Evolutionary conservation across 2,797 vertebrate genomes (phyloP), one percentile per base, ranked within the genome.

Genomic region (Phaenicophaeus curvirostris): DNA sequence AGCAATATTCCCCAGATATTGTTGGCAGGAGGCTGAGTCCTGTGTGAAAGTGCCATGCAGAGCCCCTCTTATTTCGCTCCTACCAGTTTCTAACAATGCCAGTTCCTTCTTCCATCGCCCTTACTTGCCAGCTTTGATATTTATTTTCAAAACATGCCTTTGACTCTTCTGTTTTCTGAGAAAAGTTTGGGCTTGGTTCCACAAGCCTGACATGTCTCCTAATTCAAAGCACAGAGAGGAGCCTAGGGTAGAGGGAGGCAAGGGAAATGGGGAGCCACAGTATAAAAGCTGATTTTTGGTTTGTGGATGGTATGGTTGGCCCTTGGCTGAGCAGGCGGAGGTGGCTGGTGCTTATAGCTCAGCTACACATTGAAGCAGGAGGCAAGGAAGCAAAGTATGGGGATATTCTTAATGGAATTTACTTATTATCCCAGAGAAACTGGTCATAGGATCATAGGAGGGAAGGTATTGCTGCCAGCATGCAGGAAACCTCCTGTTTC

Each of bases 61-160:
- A 93, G 14, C 24, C 67, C 59, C 44, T 77, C 50, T 77, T 59
- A 25, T 48, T 85, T 93, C 35, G 18, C 30, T 92, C 31, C 55
- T 89, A 83, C 89, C 66, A 55, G 30, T 68, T 85, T 87, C 79
- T 83, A 63, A 84, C 69, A 92, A 78, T 53, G 63, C 65, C 0
- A 1, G 24, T 89, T 87, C 58, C 73, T 0, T 94, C 79, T 85
- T 81, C 88, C 58, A 9, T 91, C 23, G 6, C 39, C 66, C 51
- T 72, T 2, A 0, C 73, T 90, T 94, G 92, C 58, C 92, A 95
- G 79, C 73, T 62, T 72, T 76, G 89, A 76, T 95, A 85, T 94
- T 93, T 96, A 94, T 96, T 96, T 87, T 93, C 82, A 77, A 92
- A 96, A 92, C 87, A 93, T 81, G 87, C 39, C 77, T 96, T 91